phyloP scores from a whole-genome alignment of 2,113 vertebrate genomes.

The Arothron firmamentum region DNA sequence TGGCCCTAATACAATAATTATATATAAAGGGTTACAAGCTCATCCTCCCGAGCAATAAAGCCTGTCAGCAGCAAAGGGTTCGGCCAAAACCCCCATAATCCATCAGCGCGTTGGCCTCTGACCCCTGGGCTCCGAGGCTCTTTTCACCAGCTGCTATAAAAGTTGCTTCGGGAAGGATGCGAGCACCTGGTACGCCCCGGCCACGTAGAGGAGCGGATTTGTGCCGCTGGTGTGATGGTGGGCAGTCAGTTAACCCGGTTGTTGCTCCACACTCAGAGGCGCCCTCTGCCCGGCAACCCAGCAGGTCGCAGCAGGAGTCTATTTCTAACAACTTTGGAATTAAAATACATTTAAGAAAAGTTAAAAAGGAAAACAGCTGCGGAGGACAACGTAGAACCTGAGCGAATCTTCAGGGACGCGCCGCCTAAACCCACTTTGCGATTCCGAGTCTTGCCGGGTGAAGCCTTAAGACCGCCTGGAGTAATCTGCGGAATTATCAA shows the following conservation, averaged over 20 bases:
- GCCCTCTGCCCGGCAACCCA: conserved; percentile 5
- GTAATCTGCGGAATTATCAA: conserved; percentile 77
- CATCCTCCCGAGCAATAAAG: conserved; percentile 97
- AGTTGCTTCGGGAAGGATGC: conserved; percentile 78
- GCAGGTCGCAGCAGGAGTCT: conserved; percentile 1
- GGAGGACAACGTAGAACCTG: conserved; percentile 8
- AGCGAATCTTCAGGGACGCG: conserved; percentile 24
- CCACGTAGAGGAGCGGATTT: conserved; percentile 65
- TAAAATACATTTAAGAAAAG: neutral
- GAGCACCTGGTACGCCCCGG: conserved; percentile 56
- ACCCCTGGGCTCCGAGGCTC: conserved; percentile 85
- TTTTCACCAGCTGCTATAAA: conserved; percentile 79
- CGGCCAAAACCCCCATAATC: conserved; percentile 93
- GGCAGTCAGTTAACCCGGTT: conserved; percentile 23
- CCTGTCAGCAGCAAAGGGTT: conserved; percentile 89
- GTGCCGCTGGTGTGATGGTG: conserved; percentile 45
- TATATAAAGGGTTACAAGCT: conserved; percentile 99
- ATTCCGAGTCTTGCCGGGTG: conserved; percentile 38
- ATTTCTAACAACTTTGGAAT: conserved; percentile 3
- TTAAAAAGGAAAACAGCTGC: neutral
- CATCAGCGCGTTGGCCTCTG: conserved; percentile 94
- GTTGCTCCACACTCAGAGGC: conserved; percentile 12
- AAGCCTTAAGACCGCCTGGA: conserved; percentile 45
- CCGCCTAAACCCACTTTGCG: conserved; percentile 10
- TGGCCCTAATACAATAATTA: conserved; percentile 99